A percentile compares a stretch with the other conserved stretches of the same genome.
Evolutionary conservation across 2,888 invertebrate genomes (phyloP).

Genomic region (Nephrotoma guestfalica): DNA sequence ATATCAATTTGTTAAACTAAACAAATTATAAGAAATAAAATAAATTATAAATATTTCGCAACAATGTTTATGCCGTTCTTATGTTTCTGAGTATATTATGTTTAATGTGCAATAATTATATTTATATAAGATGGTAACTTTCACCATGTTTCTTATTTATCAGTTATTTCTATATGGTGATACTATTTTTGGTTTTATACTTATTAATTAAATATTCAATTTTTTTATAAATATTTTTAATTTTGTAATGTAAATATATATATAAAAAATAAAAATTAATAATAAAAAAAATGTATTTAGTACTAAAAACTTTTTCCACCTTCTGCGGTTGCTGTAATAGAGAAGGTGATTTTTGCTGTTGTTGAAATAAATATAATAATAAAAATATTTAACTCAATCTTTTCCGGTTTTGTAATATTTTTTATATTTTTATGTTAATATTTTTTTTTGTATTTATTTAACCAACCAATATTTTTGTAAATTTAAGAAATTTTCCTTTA

Average conservation of each 20-base stretch:
- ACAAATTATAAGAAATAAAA: neutral
- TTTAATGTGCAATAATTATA: neutral
- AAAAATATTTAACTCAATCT: neutral
- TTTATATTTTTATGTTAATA: neutral
- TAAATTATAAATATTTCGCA: neutral
- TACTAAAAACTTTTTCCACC: conserved; percentile 34
- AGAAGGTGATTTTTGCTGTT: conserved; percentile 55
- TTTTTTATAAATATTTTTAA: neutral
- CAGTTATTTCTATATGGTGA: neutral
- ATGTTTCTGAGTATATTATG: neutral
- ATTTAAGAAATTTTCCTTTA: conserved; percentile 4
- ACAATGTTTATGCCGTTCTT: neutral
- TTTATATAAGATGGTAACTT: neutral
- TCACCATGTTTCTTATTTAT: neutral
- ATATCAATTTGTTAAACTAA: neutral
- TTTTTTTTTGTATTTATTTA: conserved; percentile 13
- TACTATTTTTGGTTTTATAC: neutral
- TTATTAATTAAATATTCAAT: neutral
- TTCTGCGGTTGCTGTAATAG: conserved; percentile 72
- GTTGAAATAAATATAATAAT: conserved; percentile 1
- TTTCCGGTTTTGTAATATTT: conserved; percentile 4
- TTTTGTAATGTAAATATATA: neutral
- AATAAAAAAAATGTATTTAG: neutral
- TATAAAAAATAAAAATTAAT: neutral
- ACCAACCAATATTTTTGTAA: conserved; percentile 28